These are phyloP conservation scores for Parazoanthus swiftii DNA, from an alignment of 92 coral and sea anemone genomes.

Conservation along the genomic window DNA sequence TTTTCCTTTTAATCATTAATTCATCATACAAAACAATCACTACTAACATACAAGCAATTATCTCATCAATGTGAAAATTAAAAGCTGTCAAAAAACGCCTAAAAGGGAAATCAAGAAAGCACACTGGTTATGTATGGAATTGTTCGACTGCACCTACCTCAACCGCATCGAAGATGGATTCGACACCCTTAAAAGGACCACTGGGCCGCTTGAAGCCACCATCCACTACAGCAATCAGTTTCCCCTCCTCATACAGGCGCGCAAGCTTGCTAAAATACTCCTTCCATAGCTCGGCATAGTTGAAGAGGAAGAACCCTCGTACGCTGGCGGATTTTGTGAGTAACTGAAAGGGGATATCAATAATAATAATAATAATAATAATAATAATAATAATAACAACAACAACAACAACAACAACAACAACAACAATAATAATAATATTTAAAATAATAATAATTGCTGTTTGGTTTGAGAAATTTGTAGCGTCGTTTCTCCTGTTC, in stretches of 20 bases:
- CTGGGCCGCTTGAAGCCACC: conserved; percentile 53
- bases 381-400: no score
- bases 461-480: no score
- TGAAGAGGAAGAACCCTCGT: conserved; percentile 72
- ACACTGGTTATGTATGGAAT: not conserved
- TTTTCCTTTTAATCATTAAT: no score
- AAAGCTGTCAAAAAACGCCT: no score
- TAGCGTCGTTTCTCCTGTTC: no score
- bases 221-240: conserved; percentile 63
- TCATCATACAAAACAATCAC: no score
- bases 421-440: no score
- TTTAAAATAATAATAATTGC: no score
- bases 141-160: conserved; percentile 55
- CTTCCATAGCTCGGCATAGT: conserved; percentile 56
- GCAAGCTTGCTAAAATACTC: conserved; percentile 59
- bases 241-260: conserved; percentile 61
- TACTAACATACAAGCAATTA: no score
- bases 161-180: conserved; percentile 67
- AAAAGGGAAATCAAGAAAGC: no score
- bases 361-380: not conserved
- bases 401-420: no score
- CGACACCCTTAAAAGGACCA: conserved; percentile 70
- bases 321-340: conserved; percentile 75
- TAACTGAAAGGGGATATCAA: conserved; percentile 45
- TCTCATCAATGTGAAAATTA: no score